phyloP scores from a whole-genome alignment of 1,140 invertebrate species.

The Anagrus nilaparvatae region DNA sequence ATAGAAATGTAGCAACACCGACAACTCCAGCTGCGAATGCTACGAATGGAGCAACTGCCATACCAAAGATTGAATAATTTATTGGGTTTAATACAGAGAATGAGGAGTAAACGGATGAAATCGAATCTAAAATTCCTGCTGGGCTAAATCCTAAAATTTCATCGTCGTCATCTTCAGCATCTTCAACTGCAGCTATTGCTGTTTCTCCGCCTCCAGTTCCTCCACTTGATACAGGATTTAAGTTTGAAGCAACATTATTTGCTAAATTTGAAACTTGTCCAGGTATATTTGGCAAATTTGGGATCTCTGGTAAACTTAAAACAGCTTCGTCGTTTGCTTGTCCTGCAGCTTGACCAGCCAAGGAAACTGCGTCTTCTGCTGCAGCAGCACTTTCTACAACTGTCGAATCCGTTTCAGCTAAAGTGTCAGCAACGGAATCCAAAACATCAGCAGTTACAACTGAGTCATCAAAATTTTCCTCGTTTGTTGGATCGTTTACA shows the following conservation, averaged over 20 bases:
- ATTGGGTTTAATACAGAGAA: slow-evolving; percentile 35
- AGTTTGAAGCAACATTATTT: not conserved
- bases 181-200: slow-evolving; percentile 16
- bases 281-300: slow-evolving; percentile 10
- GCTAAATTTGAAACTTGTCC: not conserved
- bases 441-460: not conserved
- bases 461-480: not conserved
- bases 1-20: slow-evolving; percentile 32
- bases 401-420: not conserved
- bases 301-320: slow-evolving; percentile 5
- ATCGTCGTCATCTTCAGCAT: slow-evolving; percentile 32
- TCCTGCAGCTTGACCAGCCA: slow-evolving; percentile 10
- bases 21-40: slow-evolving; percentile 36
- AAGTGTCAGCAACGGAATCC: not conserved
- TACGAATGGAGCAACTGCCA: slow-evolving; percentile 35
- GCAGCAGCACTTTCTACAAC: not conserved
- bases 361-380: not conserved
- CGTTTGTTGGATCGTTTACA: not conserved
- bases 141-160: slow-evolving; percentile 24
- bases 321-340: slow-evolving; percentile 17
- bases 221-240: not conserved
- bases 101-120: slow-evolving; percentile 29
- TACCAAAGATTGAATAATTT: slow-evolving; percentile 35
- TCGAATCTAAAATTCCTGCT: slow-evolving; percentile 25
- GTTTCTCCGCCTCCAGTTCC: not conserved